Percentiles rank a stretch among this genome's conserved stretches.
Conservation (phyloP, 2,113 vertebrate species). For the Podilymbus podiceps region DNA sequence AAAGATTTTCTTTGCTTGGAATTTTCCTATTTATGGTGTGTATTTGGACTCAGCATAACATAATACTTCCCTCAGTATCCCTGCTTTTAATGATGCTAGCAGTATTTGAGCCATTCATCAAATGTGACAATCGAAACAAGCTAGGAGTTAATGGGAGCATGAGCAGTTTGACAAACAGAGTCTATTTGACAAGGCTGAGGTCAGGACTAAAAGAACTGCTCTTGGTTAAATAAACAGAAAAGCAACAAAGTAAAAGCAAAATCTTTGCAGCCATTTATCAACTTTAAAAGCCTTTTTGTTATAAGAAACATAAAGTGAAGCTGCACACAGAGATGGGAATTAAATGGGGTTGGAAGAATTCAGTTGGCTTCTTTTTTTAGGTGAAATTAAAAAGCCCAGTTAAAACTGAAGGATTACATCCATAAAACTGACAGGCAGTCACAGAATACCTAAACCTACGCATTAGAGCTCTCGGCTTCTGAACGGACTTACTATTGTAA, state of each 20-base stretch:
- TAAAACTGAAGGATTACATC: constrained; percentile 29
- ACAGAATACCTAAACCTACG: neutral
- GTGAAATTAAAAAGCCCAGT: constrained; percentile 31
- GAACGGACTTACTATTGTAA: neutral
- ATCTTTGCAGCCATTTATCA: constrained; percentile 63
- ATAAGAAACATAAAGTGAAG: constrained; percentile 51
- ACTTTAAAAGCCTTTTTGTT: constrained; percentile 64
- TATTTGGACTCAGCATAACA: constrained; percentile 40
- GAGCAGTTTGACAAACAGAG: constrained; percentile 67
- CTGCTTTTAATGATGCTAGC: constrained; percentile 57
- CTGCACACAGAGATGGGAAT: constrained; percentile 25
- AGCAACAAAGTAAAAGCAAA: constrained; percentile 69
- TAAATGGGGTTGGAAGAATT: constrained; percentile 18
- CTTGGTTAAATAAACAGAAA: constrained; percentile 70
- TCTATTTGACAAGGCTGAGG: constrained; percentile 67
- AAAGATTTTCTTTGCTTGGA: constrained; percentile 41
- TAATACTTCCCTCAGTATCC: constrained; percentile 31
- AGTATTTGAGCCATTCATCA: constrained; percentile 63
- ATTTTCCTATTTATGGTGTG: constrained; percentile 43
- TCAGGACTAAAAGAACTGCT: constrained; percentile 62
- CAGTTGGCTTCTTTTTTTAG: neutral
- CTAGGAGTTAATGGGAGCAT: constrained; percentile 68
- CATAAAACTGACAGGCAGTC: neutral
- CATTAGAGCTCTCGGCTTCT: neutral
- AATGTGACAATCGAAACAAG: constrained; percentile 58